These are phyloP conservation scores for Syngnathoides biaculeatus DNA, from an alignment of 2,113 vertebrate genomes.

Conservation along the genomic window DNA sequence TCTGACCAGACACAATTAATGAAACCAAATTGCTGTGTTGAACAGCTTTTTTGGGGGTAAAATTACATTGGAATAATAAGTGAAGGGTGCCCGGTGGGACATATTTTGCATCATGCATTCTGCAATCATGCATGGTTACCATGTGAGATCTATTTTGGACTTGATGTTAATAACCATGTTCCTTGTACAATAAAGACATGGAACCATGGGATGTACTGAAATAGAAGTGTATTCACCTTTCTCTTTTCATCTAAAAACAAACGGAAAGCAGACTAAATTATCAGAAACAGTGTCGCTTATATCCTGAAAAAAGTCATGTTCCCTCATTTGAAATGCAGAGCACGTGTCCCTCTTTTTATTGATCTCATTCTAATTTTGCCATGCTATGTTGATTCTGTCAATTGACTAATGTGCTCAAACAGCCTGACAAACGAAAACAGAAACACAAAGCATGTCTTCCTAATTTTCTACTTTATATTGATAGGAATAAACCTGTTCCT, in stretches of 20 bases:
- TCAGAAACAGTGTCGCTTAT: neutral
- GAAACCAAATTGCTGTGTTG: no score
- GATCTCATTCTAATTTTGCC: conserved; percentile 54
- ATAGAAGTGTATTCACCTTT: neutral
- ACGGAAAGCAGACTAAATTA: neutral
- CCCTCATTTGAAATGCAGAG: conserved; percentile 25
- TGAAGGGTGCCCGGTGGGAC: neutral
- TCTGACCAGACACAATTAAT: no score
- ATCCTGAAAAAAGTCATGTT: neutral
- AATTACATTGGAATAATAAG: neutral
- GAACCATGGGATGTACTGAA: neutral
- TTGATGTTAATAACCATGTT: neutral
- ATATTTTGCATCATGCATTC: neutral
- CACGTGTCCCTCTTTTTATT: conserved; percentile 25
- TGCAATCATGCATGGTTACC: neutral
- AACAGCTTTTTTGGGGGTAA: no score
- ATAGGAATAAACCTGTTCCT: conserved; percentile 70
- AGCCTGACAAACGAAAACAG: conserved; percentile 58
- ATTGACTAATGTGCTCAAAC: conserved; percentile 54
- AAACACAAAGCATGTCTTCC: conserved; percentile 41
- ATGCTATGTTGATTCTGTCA: conserved; percentile 41
- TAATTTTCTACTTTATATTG: conserved; percentile 72
- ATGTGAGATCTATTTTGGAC: neutral
- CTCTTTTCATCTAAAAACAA: neutral
- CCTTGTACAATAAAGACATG: neutral